Base-by-base conservation (phyloP, 1,140 invertebrate species). In the Diachasma alloeum region DNA sequence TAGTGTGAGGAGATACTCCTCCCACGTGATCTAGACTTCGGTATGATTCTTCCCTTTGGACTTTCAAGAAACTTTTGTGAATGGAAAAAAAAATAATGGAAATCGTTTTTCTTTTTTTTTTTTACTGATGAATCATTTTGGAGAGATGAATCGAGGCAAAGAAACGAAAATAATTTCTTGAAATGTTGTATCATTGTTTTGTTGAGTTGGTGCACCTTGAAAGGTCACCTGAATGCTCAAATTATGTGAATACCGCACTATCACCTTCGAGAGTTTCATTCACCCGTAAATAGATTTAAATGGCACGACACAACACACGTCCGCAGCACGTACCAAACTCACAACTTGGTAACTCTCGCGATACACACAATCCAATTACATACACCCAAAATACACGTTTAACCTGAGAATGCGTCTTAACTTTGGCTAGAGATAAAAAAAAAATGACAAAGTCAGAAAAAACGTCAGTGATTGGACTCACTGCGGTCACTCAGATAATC, bases 261-360 rank as follows among this genome's bases (percentile, higher is more conserved):
- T 63, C 24, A 63, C 59, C 59, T 63, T 63, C 6, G 59, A 24
- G 24, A 63, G 24, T 63, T 63, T 63, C 59, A 63, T 63, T 63
- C 59, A 63, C 19, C 59, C 24, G 59, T 63, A 26, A 63, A 63
- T 63, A 26, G 59, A 63, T 63, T 63, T 63, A 63, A 63, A 63
- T 63, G 59, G 22, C 59, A 13, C 24, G 22, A 26, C 15, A 63
- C 59, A 26, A 63, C 59, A 26, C 24, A 13, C 19, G 59, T 13
- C 9, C 19, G 15, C 19, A 56, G 39, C 48, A 22, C 19, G 48
- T 56, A 56, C 15, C 19, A 63, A 63, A 63, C 24, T 63, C 13
- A n/a, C 24, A 11, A 26, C 19, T 63, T 13, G 24, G 24, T 5
- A 63, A 10, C 53, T 59, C 15, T 22, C 19, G n/a, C 10, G 53